Percentiles rank a stretch among this genome's conserved stretches.
These are phyloP conservation scores for Ormyrus thymus DNA, from an alignment of 2,888 invertebrate species.

Conservation along the genomic window DNA sequence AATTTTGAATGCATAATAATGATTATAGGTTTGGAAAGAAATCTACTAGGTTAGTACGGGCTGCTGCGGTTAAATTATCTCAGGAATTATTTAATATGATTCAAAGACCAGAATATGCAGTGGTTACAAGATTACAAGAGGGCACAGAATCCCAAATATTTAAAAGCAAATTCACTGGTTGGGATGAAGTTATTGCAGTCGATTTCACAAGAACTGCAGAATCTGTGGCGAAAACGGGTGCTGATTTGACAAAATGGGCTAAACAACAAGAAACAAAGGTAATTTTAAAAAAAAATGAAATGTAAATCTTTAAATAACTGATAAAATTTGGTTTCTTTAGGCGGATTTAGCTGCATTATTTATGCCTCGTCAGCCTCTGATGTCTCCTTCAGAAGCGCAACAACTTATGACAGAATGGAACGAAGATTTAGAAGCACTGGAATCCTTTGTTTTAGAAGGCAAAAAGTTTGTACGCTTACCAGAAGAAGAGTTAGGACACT, in stretches of 20 bases:
- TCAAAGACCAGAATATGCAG: conserved; percentile 88
- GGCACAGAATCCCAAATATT: conserved; percentile 95
- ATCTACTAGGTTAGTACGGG: conserved; percentile 94
- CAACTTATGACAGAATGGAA: conserved; percentile 97
- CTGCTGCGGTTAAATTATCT: conserved; percentile 97
- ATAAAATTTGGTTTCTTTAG: conserved; percentile 71
- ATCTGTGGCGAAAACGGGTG: conserved; percentile 96
- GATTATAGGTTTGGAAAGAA: conserved; percentile 93
- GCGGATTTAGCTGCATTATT: conserved; percentile 97
- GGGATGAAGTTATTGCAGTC: conserved; percentile 99
- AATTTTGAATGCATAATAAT: too few species aligned
- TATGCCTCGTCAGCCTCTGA: conserved; percentile 93
- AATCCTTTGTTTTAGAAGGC: conserved; percentile 96
- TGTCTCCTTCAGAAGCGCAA: conserved; percentile 89
- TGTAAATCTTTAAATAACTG: conserved; percentile 10
- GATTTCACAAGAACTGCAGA: conserved; percentile 99
- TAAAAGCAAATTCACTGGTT: conserved; percentile 96
- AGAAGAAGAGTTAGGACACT: conserved; percentile 93
- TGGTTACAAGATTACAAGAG: conserved; percentile 93
- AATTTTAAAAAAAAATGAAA: conserved; percentile 38
- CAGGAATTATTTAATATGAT: conserved; percentile 98
- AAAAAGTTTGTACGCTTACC: conserved; percentile 98
- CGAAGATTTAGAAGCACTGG: conserved; percentile 97
- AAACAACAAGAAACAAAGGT: conserved; percentile 90
- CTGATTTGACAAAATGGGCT: conserved; percentile 95